A percentile compares a stretch with the other conserved stretches of the same genome.
phyloP scores from a whole-genome alignment of 2,797 vertebrate genomes.

The Helostoma temminkii region DNA sequence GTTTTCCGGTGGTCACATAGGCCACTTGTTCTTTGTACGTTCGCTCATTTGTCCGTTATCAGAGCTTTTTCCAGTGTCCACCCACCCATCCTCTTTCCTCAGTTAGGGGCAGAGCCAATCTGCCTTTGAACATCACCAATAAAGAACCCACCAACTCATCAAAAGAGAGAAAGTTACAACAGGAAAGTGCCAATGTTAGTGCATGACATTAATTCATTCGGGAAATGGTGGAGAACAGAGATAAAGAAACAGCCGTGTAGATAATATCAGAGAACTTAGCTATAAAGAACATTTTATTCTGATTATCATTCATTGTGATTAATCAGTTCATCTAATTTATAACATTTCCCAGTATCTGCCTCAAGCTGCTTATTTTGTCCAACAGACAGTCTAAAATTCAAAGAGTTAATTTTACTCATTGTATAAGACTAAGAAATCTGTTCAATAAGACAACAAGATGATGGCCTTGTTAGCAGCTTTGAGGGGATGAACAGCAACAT shows the following conservation, averaged over 20 bases:
- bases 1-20: conserved; percentile 58
- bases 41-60: conserved; percentile 68
- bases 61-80: conserved; percentile 65
- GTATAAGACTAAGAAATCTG: neutral
- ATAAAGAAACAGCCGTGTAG: conserved; percentile 40
- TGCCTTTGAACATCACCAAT: conserved; percentile 56
- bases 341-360: neutral
- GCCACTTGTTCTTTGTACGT: conserved; percentile 45
- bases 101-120: conserved; percentile 42
- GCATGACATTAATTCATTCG: conserved; percentile 60
- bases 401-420: neutral
- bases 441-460: no score
- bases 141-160: conserved; percentile 58
- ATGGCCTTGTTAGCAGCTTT: no score
- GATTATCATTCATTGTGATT: neutral
- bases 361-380: no score
- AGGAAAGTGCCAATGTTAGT: conserved; percentile 69
- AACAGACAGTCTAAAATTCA: neutral
- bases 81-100: conserved; percentile 79
- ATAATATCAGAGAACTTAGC: conserved; percentile 2
- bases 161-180: conserved; percentile 67
- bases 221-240: conserved; percentile 58
- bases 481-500: no score
- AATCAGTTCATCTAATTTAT: neutral
- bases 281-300: conserved; percentile 1